Evolutionary conservation across 2,113 vertebrate species (phyloP).

Genomic region (Apus apus): DNA sequence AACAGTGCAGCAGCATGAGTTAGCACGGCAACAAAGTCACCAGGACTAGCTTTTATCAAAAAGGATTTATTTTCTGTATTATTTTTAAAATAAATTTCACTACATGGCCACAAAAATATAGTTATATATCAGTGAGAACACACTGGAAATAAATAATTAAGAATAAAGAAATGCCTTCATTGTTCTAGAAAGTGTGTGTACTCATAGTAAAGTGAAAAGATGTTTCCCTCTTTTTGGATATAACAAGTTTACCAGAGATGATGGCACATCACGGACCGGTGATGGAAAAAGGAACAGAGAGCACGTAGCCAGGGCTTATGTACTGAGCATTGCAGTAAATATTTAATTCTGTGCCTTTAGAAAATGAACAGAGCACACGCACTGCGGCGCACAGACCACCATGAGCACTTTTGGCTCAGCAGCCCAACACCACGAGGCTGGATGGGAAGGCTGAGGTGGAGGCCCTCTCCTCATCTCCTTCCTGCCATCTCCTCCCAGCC

Average conservation of each 20-base stretch:
- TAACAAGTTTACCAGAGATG: neutral
- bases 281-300: neutral
- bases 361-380: neutral
- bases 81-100: neutral
- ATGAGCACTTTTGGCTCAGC: rapidly evolving
- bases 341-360: neutral
- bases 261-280: neutral
- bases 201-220: neutral
- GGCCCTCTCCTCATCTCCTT: neutral
- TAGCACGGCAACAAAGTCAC: neutral
- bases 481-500: neutral
- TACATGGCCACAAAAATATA: neutral
- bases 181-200: neutral
- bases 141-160: neutral
- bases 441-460: neutral
- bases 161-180: neutral
- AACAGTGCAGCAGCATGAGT: neutral
- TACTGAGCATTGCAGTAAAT: neutral
- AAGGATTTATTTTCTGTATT: neutral
- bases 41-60: neutral
- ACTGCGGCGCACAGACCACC: neutral
- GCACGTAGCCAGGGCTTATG: neutral
- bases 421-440: neutral
- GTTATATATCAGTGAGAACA: neutral
- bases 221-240: neutral